phyloP scores from a whole-genome alignment of 2,888 invertebrate genomes.

The Tolmerus cingulatus region DNA sequence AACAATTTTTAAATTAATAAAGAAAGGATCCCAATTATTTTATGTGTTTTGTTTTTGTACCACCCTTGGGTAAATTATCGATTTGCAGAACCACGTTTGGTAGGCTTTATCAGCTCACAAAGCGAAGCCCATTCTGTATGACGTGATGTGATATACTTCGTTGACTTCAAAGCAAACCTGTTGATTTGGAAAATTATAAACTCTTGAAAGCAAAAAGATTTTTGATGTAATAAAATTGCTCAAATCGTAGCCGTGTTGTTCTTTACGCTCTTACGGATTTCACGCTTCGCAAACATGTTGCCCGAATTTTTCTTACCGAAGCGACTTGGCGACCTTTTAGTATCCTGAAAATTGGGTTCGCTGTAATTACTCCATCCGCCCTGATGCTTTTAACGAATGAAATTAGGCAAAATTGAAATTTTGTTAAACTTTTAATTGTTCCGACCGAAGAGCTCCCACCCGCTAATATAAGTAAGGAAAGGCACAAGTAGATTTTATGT shows the following conservation, averaged over 20 bases:
- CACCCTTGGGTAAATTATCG: constrained; percentile 4
- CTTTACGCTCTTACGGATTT: constrained; percentile 33
- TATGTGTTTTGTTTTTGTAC: not conserved
- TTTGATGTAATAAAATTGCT: constrained; percentile 37
- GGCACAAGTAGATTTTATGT: not conserved
- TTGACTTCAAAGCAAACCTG: constrained; percentile 34
- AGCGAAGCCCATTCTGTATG: constrained; percentile 17
- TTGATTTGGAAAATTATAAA: constrained; percentile 39
- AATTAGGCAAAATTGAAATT: not conserved
- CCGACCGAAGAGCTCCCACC: not conserved
- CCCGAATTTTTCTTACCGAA: constrained; percentile 15
- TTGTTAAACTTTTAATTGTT: not conserved
- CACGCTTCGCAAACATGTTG: constrained; percentile 12
- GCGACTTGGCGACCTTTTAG: not conserved
- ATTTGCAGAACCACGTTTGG: not conserved
- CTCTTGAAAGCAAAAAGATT: constrained; percentile 25
- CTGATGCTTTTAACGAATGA: not conserved
- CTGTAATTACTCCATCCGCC: not conserved
- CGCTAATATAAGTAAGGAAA: not conserved
- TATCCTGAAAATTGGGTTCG: not conserved
- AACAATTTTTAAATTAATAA: not conserved
- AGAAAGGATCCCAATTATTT: not conserved
- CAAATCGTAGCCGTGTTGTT: constrained; percentile 33
- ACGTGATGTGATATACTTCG: not conserved
- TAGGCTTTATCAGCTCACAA: constrained; percentile 38